Percentiles rank a stretch among this genome's conserved stretches.
Conservation (phyloP, 2,113 vertebrate species). For the Coreoperca whiteheadi region DNA sequence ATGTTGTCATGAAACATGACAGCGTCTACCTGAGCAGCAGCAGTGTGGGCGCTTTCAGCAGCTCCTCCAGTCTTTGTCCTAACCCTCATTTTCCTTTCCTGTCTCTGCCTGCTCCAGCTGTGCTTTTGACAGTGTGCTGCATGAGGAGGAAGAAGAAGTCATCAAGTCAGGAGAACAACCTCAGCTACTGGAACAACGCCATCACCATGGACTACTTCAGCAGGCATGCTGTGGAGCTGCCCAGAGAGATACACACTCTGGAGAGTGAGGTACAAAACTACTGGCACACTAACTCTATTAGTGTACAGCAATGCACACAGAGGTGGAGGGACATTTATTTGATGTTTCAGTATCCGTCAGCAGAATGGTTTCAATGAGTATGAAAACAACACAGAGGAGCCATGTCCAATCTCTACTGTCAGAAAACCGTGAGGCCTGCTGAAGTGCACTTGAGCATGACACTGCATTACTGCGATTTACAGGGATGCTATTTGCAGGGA, state of each 20-base stretch:
- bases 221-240: slow-evolving; percentile 95
- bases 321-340: slow-evolving; percentile 22
- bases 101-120: slow-evolving; percentile 84
- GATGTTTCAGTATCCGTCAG: slow-evolving; percentile 49
- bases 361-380: slow-evolving; percentile 56
- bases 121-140: slow-evolving; percentile 96
- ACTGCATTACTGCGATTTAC: slow-evolving; percentile 15
- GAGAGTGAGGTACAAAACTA: slow-evolving; percentile 92
- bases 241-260: slow-evolving; percentile 95
- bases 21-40: slow-evolving; percentile 19
- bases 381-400: slow-evolving; percentile 52
- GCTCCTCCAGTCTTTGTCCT: neutral
- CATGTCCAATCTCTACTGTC: slow-evolving; percentile 44
- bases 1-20: slow-evolving; percentile 31
- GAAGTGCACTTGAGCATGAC: slow-evolving; percentile 33
- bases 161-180: slow-evolving; percentile 94
- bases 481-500: neutral
- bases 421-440: slow-evolving; percentile 45
- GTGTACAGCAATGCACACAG: neutral
- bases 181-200: slow-evolving; percentile 99
- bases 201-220: slow-evolving; percentile 99
- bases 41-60: slow-evolving; percentile 27
- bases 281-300: slow-evolving; percentile 39
- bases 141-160: slow-evolving; percentile 97
- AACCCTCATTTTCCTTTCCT: neutral